Conservation (phyloP, 2,797 vertebrate species). For the Pantherophis vulpinus region DNA sequence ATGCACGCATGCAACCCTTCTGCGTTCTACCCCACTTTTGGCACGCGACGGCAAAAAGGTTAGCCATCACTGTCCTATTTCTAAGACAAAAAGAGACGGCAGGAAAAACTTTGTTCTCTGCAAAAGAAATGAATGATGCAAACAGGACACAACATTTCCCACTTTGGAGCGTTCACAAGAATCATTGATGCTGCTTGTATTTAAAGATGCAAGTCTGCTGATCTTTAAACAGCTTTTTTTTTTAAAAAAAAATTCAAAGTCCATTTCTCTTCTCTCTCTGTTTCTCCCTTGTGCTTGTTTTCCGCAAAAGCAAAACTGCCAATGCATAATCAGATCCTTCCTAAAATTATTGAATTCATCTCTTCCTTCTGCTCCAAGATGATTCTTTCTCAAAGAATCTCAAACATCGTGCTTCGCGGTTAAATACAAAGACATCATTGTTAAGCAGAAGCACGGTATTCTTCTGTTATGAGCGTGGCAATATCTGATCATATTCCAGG, state of each 20-base stretch:
- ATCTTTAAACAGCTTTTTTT: background rate
- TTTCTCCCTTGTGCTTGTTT: background rate
- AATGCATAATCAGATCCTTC: background rate
- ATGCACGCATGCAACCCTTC: no score
- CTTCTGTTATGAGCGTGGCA: slow-evolving; percentile 3
- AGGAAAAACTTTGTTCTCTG: background rate
- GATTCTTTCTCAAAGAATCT: background rate
- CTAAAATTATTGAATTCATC: background rate
- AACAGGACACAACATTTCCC: background rate
- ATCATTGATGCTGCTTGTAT: background rate
- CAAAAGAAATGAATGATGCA: background rate
- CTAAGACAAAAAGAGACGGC: background rate
- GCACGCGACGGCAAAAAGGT: no score
- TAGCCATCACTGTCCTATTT: no score
- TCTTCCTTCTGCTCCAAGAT: background rate
- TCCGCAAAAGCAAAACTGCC: background rate
- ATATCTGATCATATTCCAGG: slow-evolving; percentile 12
- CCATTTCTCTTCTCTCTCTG: background rate
- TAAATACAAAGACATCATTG: background rate
- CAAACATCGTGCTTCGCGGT: background rate
- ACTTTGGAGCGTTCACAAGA: background rate
- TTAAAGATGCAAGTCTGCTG: background rate
- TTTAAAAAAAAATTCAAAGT: background rate
- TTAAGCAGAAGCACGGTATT: background rate
- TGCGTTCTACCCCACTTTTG: no score